Evolutionary conservation across 2,113 vertebrate species (phyloP).

Genomic region (Murina feae): DNA sequence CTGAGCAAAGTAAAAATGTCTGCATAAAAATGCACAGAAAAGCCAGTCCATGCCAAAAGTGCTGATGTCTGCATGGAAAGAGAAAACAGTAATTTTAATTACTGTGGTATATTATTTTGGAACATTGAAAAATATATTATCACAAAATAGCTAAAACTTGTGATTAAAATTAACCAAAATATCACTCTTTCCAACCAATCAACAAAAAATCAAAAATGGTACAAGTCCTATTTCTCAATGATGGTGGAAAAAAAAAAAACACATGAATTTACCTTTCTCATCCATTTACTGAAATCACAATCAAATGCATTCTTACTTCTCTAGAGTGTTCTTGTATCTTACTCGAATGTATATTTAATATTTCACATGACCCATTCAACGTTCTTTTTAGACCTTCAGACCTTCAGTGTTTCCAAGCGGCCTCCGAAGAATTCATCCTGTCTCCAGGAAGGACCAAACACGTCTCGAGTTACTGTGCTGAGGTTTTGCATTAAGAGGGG

Average conservation of each 20-base stretch:
- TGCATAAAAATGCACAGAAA: neutral
- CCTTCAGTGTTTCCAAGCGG: conserved; percentile 41
- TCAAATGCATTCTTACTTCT: conserved; percentile 6
- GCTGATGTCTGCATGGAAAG: neutral
- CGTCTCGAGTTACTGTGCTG: conserved; percentile 37
- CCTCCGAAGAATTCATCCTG: conserved; percentile 1
- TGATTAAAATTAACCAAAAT: neutral
- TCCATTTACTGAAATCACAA: neutral
- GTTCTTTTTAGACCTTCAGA: conserved; percentile 58
- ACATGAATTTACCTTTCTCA: neutral
- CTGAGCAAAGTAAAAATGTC: neutral
- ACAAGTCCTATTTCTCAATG: neutral
- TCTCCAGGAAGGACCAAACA: conserved; percentile 41
- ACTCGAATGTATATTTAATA: conserved; percentile 42
- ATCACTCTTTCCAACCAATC: neutral
- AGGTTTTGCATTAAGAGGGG: conserved; percentile 26
- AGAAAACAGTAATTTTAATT: neutral
- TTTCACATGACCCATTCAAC: conserved; percentile 10
- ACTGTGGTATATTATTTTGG: neutral
- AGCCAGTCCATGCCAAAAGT: neutral
- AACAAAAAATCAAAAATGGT: neutral
- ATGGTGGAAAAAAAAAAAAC: neutral
- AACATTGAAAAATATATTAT: conserved; percentile 2
- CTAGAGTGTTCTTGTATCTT: neutral
- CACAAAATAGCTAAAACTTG: conserved; percentile 21